phyloP scores from a whole-genome alignment of 2,113 vertebrate genomes.

The Psammodynastes pulverulentus region DNA sequence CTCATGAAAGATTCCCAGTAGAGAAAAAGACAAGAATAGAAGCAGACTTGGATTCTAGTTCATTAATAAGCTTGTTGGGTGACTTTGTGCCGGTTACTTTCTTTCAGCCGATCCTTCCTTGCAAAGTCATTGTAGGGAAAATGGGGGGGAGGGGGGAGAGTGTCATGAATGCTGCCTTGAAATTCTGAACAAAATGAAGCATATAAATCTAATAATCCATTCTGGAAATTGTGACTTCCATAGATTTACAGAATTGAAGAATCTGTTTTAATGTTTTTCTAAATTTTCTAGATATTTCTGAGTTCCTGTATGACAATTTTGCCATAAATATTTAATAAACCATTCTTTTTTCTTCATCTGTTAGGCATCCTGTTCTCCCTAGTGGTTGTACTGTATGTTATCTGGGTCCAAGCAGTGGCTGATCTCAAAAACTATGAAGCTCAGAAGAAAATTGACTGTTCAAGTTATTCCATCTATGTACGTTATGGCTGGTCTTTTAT shows the following conservation, averaged over 20 bases:
- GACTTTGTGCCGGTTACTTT: background rate
- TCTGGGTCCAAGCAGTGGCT: conserved; percentile 84
- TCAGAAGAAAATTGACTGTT: conserved; percentile 71
- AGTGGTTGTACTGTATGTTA: conserved; percentile 82
- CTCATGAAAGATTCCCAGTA: background rate
- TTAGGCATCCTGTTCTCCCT: conserved; percentile 85
- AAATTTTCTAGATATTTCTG: background rate
- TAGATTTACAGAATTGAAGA: background rate
- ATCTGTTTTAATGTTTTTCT: background rate
- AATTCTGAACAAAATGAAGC: background rate
- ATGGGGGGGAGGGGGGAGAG: background rate
- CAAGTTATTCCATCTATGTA: conserved; percentile 73
- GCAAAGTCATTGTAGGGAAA: background rate
- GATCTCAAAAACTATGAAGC: conserved; percentile 79
- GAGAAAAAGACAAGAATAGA: background rate
- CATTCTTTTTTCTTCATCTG: conserved; percentile 42
- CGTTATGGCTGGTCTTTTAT: conserved; percentile 92
- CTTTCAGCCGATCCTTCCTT: background rate
- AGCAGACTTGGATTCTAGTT: background rate
- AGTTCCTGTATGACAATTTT: background rate
- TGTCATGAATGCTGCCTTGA: background rate
- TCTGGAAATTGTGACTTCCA: background rate
- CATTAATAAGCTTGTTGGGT: background rate
- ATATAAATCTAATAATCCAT: background rate
- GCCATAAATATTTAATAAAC: conserved; percentile 18